These are phyloP conservation scores for Noturus placidus DNA, from an alignment of 2,113 vertebrate genomes.

Conservation along the genomic window DNA sequence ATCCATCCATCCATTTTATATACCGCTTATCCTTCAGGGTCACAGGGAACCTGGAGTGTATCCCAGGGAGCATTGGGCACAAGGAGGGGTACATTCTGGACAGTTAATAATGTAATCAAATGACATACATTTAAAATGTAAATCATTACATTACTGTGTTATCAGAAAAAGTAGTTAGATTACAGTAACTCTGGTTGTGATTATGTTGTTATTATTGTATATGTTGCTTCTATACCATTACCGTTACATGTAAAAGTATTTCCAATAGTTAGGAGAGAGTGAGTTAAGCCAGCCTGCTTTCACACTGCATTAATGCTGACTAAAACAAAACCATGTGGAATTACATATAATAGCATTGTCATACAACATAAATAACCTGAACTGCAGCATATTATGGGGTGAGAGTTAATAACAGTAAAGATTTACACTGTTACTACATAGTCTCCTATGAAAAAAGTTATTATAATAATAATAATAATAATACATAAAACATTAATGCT, in stretches of 20 bases:
- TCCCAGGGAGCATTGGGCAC: too few species aligned
- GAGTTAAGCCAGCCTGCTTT: neutral
- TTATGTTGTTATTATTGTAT: neutral
- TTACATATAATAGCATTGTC: neutral
- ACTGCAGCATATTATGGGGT: neutral
- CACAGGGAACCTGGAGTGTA: too few species aligned
- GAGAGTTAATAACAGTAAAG: neutral
- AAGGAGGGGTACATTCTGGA: too few species aligned
- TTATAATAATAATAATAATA: neutral
- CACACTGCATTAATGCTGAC: neutral
- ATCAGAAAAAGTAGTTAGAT: too few species aligned
- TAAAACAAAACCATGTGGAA: neutral
- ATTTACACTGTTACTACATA: neutral
- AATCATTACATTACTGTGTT: too few species aligned
- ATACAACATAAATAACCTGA: neutral
- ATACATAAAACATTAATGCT: conserved; percentile 7
- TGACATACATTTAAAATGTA: too few species aligned
- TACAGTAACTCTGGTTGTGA: neutral
- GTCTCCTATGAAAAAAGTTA: neutral
- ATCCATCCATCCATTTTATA: too few species aligned
- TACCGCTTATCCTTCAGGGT: too few species aligned
- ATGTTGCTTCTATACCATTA: neutral
- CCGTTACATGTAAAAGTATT: neutral
- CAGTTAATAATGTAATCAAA: too few species aligned
- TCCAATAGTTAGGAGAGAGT: neutral